Evolutionary conservation across 2,113 vertebrate species (phyloP).

Genomic region (Cottus gobio): DNA sequence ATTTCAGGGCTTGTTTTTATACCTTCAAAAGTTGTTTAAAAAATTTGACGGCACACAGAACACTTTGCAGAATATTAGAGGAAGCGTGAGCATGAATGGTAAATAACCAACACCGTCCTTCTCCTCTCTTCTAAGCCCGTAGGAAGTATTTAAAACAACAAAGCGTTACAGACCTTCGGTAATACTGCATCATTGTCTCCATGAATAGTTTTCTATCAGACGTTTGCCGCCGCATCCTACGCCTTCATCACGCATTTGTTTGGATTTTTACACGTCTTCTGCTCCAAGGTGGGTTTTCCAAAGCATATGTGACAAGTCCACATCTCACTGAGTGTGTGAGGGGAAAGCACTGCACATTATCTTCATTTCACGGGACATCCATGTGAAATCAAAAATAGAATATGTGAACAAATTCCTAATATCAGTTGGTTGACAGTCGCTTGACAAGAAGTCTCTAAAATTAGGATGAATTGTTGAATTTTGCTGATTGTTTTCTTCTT

Average conservation of each 20-base stretch:
- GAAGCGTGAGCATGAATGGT: constrained; percentile 42
- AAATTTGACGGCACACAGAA: neutral
- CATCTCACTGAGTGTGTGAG: neutral
- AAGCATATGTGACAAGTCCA: constrained; percentile 25
- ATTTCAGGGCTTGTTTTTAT: constrained; percentile 50
- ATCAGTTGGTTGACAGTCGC: neutral
- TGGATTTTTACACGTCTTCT: neutral
- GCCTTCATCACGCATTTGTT: constrained; percentile 19
- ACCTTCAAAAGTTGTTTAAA: neutral
- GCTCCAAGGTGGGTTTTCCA: constrained; percentile 30
- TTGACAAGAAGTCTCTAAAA: neutral
- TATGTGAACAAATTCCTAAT: neutral
- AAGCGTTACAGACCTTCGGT: constrained; percentile 18
- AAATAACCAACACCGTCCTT: constrained; percentile 22
- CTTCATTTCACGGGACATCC: neutral
- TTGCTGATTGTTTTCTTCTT: neutral
- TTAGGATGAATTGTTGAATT: neutral
- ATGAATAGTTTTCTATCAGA: constrained; percentile 7
- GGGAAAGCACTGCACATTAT: neutral
- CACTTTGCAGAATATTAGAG: constrained; percentile 1
- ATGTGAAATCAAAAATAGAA: constrained; percentile 2
- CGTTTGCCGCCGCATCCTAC: constrained; percentile 9
- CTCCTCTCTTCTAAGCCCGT: constrained; percentile 27
- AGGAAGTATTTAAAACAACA: constrained; percentile 21
- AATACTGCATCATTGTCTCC: constrained; percentile 72